Percentiles rank a stretch among this genome's conserved stretches.
Conservation (phyloP, 2,113 vertebrate genomes). For the Chelonoidis abingdonii region DNA sequence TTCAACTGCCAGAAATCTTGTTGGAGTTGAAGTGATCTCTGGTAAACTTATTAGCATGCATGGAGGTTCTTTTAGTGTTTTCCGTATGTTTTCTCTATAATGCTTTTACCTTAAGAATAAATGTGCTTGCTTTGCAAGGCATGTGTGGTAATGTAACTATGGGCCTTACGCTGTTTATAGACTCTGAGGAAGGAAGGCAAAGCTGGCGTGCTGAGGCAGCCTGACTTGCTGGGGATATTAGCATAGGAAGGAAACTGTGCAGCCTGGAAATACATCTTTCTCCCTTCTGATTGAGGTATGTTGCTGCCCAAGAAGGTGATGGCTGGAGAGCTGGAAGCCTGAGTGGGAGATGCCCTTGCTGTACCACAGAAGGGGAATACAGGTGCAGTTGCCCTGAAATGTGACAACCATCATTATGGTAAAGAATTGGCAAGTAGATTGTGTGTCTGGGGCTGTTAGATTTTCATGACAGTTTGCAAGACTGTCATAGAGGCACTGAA, state of each 20-base stretch:
- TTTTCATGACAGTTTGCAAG: background rate
- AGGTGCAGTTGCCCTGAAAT: no score
- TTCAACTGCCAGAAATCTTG: background rate
- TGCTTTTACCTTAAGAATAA: background rate
- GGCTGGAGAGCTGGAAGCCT: background rate
- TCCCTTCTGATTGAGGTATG: no score
- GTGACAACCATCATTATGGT: background rate
- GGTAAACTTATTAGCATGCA: background rate
- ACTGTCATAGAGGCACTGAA: background rate
- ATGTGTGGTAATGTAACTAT: background rate
- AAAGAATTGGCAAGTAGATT: background rate
- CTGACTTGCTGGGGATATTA: background rate
- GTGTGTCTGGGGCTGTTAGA: background rate
- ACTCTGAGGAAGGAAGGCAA: background rate
- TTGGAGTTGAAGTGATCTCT: background rate
- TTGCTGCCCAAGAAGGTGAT: no score
- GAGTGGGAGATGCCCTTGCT: background rate
- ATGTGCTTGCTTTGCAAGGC: background rate
- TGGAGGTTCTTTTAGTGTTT: background rate
- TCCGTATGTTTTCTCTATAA: background rate
- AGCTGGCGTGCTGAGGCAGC: background rate
- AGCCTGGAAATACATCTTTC: background rate
- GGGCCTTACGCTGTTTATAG: no score
- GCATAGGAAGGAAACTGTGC: background rate
- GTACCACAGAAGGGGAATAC: no score